Base-by-base conservation (phyloP, 2,888 invertebrate genomes). In the Himalopsyche anomala region DNA sequence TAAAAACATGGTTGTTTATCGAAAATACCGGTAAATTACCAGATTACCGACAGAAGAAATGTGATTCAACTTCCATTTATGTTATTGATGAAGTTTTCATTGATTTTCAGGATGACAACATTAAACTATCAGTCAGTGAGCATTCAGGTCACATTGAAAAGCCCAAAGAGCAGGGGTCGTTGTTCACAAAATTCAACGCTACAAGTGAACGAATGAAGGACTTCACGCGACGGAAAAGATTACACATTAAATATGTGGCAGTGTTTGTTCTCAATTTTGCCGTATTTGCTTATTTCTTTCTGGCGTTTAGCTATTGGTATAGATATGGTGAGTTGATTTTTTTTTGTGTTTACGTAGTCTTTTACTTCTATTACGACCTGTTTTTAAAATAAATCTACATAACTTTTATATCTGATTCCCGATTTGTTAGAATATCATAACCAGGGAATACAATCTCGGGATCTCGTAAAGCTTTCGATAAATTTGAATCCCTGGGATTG, bases 231-330 rank as follows among this genome's bases (percentile, higher is more conserved):
- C 81, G 54, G 19, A 82, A 80, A 28, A 86, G 81, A 40, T 28
- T 17, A 38, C 17, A 74, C 5, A 82, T 86, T 4, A 74, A 85
- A 56, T 85, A 84, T 42, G 11, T 81, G 1, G 54, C 28, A 19
- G 17, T 87, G 2, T 54, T 82, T 15, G 38, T 85, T 19, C 83
- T 88, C 12, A 88, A 88, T 82, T n/a, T 82, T 9, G 86, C 84
- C 3, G 84, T 88, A 1, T 87, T 88, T 11, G 87, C 80, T 38
- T 88, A 88, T 40, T 88, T 88, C 84, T 88, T 88, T 55, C 51
- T 87, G 19, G 88, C 88, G 5, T 54, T 88, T 36, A 51, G 81
- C 54, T 88, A 86, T 84, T 88, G 88, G 88, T 19, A 81, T n/a
- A 82, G 17, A 11, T 42, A 82, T 55, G 80, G 88, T 88, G 28